Base-by-base conservation (phyloP, 2,888 invertebrate species). In the Celastrina argiolus region DNA sequence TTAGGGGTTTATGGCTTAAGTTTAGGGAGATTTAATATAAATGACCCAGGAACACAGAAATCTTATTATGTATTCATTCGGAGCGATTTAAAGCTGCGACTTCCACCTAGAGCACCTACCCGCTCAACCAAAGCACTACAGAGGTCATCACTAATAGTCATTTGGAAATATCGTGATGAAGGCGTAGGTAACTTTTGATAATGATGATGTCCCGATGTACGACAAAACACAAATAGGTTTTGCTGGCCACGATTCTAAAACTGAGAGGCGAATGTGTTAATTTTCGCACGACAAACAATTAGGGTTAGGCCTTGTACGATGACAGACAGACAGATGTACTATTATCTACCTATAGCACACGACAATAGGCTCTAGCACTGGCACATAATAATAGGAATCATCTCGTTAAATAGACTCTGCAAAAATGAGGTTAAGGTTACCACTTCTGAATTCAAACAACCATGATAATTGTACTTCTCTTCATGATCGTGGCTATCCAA, bases 271-370 rank as follows among this genome's bases (percentile, higher is more conserved):
- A 81, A 81, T 81, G 79, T 79, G 81, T 78, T 81, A 76, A 81
- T 76, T 81, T 86, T 87, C 87, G 78, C 88, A 88, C 85, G 86
- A 75, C 74, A 76, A 75, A 80, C 81, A 83, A 84, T 69, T 34
- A 58, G 75, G 73, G 72, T 71, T 72, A 79, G 87, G 84, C 89
- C 89, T 89, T 88, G 88, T 72, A 74, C 72, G 73, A 75, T 82
- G 87, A 87, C 86, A 84, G 81, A 81, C 81, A 79, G 80, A 88
- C 84, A 81, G 84, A 87, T 84, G 82, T 78, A 76, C 80, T 81
- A 88, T 87, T 88, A 86, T 88, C 78, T 76, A 72, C 74, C 69
- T 73, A 77, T 69, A 75, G 71, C 74, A 69, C 51, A 67, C 56
- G 51, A 74, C 74, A 75, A 75, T 74, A 68, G 72, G 14, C n/a